A percentile compares a stretch with the other conserved stretches of the same genome.
Evolutionary conservation across 2,797 vertebrate genomes (phyloP).

Genomic region (Masticophis lateralis): DNA sequence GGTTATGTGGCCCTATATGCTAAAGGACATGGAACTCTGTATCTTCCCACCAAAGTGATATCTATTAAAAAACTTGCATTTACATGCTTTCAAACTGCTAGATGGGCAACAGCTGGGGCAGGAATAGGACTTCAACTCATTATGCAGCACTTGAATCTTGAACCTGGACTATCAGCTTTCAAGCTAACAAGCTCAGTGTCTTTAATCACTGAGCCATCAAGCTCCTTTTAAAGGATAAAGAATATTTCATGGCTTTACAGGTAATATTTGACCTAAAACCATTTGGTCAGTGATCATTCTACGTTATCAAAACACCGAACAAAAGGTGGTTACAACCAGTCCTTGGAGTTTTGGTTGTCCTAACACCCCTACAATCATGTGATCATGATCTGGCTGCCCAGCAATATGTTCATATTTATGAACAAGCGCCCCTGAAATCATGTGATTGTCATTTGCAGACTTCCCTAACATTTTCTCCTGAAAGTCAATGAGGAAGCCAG

Average conservation of each 20-base stretch:
- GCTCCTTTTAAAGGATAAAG: too few relatives aligned
- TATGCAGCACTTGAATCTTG: neutral
- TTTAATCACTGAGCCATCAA: too few relatives aligned
- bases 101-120: neutral
- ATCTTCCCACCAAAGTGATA: neutral
- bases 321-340: neutral
- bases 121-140: neutral
- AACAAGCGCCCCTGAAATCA: neutral
- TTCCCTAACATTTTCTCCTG: neutral
- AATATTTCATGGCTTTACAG: too few relatives aligned
- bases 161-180: neutral
- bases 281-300: neutral
- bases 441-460: neutral
- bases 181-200: too few relatives aligned
- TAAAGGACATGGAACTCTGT: neutral
- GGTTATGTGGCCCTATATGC: neutral
- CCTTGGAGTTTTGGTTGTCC: neutral
- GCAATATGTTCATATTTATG: neutral
- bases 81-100: neutral
- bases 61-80: neutral
- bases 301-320: neutral
- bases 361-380: neutral
- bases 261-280: too few relatives aligned
- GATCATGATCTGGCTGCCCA: neutral
- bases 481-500: neutral